Base-by-base conservation (phyloP, 92 coral and sea anemone species). In the Desmophyllum pertusum region DNA sequence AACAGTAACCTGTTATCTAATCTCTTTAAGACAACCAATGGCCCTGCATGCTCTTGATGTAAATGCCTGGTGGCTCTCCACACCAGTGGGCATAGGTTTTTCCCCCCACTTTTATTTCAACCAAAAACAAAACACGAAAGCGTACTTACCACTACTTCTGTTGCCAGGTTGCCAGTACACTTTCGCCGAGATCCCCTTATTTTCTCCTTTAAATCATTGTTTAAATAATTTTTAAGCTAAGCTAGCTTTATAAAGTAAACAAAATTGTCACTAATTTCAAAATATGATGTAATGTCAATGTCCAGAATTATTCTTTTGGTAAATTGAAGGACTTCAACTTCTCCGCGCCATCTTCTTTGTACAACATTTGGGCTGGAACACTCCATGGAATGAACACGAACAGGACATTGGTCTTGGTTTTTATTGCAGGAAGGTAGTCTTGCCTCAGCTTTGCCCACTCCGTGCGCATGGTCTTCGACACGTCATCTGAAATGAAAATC, bases 81-180 rank as follows among this genome's bases (percentile, higher is more conserved):
- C n/a, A n/a, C n/a, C n/a, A n/a, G n/a, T n/a, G n/a, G n/a, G n/a
- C n/a, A n/a, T n/a, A n/a, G n/a, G n/a, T n/a, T n/a, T n/a, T n/a
- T n/a, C n/a, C n/a, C n/a, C n/a, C n/a, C n/a, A n/a, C n/a, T n/a
- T n/a, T n/a, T n/a, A n/a, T n/a, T n/a, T n/a, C n/a, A n/a, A n/a
- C n/a, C n/a, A n/a, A n/a, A n/a, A n/a, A n/a, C n/a, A n/a, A n/a
- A n/a, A n/a, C 72, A 30, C 43, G 43, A 66, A 66, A 70, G 53
- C 18, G 31, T 70, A 40, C 75, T 41, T 70, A 70, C 52, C 75
- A 3, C 36, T 13, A 70, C 75, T 40, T 69, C 46, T 36, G 46
- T 10, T 14, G 51, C 74, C 74, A 69, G 51, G 50, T 39, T 69
- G 27, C 74, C 46, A 17, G 75, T 21, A 70, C 48, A 70, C 52